Conservation (phyloP, 2,888 invertebrate species). For the Diloba caeruleocephala region DNA sequence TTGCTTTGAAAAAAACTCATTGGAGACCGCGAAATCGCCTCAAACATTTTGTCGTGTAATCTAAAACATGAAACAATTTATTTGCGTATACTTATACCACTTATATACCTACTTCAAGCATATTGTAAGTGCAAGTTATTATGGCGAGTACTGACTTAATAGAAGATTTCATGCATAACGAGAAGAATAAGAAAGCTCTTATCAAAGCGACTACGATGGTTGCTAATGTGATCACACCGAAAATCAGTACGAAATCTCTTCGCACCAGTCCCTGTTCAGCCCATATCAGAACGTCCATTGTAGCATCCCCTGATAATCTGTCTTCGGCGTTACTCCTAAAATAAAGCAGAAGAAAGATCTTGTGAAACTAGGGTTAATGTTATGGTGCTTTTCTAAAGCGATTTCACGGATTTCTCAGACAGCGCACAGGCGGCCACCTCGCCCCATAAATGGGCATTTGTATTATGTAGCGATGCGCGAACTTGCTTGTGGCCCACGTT, state of each 20-base stretch:
- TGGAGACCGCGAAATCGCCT: constrained; percentile 83
- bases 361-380: no score
- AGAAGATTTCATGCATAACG: constrained; percentile 91
- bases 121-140: no score
- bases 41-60: constrained; percentile 92
- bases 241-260: constrained; percentile 82
- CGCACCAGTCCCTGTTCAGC: constrained; percentile 71
- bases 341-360: not conserved
- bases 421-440: no score
- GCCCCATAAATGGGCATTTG: no score
- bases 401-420: no score
- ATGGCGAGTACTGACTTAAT: constrained; percentile 76
- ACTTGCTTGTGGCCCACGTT: no score
- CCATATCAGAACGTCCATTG: constrained; percentile 78
- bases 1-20: constrained; percentile 94
- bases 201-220: constrained; percentile 90
- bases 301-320: constrained; percentile 76
- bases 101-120: no score
- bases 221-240: constrained; percentile 88
- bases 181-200: constrained; percentile 91
- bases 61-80: constrained; percentile 53
- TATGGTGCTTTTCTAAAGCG: no score
- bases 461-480: no score
- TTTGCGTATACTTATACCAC: no score
- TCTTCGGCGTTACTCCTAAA: constrained; percentile 82